Evolutionary conservation across 2,888 invertebrate species (phyloP).

Genomic region (Nephrotoma flavescens): DNA sequence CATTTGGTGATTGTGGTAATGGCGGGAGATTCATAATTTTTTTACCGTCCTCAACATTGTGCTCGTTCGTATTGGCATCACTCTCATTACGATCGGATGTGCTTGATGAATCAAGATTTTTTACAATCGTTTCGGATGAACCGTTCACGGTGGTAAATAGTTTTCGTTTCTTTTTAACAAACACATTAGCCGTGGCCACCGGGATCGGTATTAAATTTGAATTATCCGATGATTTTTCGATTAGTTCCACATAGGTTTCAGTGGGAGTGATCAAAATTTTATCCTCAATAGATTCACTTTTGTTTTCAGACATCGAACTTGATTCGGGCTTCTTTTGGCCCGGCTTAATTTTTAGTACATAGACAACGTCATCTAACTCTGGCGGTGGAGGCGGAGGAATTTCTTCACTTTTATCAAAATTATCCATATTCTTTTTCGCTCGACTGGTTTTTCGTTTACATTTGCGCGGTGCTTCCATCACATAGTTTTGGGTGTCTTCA

Average conservation of each 20-base stretch:
- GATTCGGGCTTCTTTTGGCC: constrained; percentile 18
- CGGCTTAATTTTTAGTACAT: constrained; percentile 28
- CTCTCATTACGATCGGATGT: constrained; percentile 12
- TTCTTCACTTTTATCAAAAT: constrained; percentile 22
- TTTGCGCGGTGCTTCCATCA: constrained; percentile 27
- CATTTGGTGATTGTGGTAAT: constrained; percentile 41
- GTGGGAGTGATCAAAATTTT: constrained; percentile 16
- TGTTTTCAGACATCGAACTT: not conserved
- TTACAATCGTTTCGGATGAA: constrained; percentile 6
- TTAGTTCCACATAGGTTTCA: constrained; percentile 16
- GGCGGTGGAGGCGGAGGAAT: not conserved
- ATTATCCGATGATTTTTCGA: constrained; percentile 14
- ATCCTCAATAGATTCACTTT: constrained; percentile 7
- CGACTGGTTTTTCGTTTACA: constrained; percentile 29
- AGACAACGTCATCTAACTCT: constrained; percentile 24
- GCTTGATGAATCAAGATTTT: constrained; percentile 14
- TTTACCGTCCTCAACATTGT: not conserved
- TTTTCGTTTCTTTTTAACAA: constrained; percentile 67
- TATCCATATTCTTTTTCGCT: constrained; percentile 13
- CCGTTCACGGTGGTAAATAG: constrained; percentile 56
- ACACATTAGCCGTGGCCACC: constrained; percentile 40
- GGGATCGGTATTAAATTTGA: constrained; percentile 9
- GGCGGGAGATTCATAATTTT: constrained; percentile 33
- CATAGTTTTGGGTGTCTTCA: constrained; percentile 21
- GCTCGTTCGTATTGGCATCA: constrained; percentile 4